Evolutionary conservation across 2,113 vertebrate genomes (phyloP).

Genomic region (Semicossyphus pulcher): DNA sequence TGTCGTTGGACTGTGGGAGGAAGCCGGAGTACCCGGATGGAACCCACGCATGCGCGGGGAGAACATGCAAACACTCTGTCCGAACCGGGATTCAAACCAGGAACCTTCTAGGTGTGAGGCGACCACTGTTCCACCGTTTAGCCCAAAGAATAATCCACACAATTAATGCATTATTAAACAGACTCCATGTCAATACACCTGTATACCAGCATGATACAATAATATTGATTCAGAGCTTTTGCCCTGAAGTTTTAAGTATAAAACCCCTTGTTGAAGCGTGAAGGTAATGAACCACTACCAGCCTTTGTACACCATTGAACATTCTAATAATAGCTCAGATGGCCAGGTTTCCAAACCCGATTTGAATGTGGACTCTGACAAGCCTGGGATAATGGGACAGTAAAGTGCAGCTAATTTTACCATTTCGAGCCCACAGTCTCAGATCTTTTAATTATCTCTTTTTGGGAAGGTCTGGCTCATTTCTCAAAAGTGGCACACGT

Average conservation of each 20-base stretch:
- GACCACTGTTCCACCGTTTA: no score
- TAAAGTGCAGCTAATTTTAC: conserved; percentile 66
- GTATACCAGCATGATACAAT: not conserved
- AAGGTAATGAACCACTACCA: no score
- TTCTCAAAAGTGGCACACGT: conserved; percentile 76
- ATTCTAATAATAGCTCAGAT: conserved; percentile 1
- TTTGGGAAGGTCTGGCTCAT: conserved; percentile 69
- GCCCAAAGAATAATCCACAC: no score
- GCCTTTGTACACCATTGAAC: no score
- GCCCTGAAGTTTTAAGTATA: not conserved
- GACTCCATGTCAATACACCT: no score
- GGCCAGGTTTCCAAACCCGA: conserved; percentile 31
- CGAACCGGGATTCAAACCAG: no score
- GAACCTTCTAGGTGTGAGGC: no score
- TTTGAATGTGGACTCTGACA: conserved; percentile 40
- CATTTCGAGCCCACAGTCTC: conserved; percentile 52
- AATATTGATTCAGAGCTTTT: not conserved
- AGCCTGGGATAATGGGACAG: conserved; percentile 35
- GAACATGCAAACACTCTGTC: no score
- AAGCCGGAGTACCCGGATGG: no score
- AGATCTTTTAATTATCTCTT: conserved; percentile 72
- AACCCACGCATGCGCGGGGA: no score
- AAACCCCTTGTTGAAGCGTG: not conserved
- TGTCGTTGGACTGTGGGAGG: no score
- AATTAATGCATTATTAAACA: no score